These are phyloP conservation scores for Leucoma salicis DNA, from an alignment of 2,888 invertebrate genomes.

Conservation along the genomic window DNA sequence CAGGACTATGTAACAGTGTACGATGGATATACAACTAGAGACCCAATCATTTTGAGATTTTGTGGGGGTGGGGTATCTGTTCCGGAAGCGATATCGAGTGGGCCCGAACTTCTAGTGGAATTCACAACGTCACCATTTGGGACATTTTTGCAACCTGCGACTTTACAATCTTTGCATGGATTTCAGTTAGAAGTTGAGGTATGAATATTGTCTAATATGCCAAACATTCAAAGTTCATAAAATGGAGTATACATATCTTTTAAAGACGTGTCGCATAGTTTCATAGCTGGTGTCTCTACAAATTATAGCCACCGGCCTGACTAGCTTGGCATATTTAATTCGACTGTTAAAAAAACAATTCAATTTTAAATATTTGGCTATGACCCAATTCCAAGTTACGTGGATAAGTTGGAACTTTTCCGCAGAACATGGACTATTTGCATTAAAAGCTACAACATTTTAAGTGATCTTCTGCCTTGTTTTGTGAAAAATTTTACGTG, in stretches of 20 bases:
- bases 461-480: not conserved
- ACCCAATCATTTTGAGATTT: conserved; percentile 93
- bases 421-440: not conserved
- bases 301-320: too few relatives aligned
- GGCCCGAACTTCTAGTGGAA: conserved; percentile 93
- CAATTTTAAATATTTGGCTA: conserved; percentile 30
- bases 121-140: conserved; percentile 95
- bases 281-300: too few relatives aligned
- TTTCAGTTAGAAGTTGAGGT: conserved; percentile 93
- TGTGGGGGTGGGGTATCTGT: conserved; percentile 94
- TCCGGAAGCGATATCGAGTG: conserved; percentile 92
- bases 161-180: conserved; percentile 90
- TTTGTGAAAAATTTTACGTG: not conserved
- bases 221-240: too few relatives aligned
- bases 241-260: too few relatives aligned
- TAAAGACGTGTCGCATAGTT: too few relatives aligned
- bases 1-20: conserved; percentile 94
- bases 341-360: conserved; percentile 19
- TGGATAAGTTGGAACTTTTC: conserved; percentile 27
- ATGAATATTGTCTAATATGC: conserved; percentile 24
- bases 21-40: conserved; percentile 93
- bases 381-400: conserved; percentile 39
- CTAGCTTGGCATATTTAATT: too few relatives aligned
- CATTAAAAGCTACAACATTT: not conserved
- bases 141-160: conserved; percentile 91